A percentile compares a stretch with the other conserved stretches of the same genome.
These are phyloP conservation scores for Drosophila ezoana DNA, from an alignment of 2,888 invertebrate species.

Conservation along the genomic window DNA sequence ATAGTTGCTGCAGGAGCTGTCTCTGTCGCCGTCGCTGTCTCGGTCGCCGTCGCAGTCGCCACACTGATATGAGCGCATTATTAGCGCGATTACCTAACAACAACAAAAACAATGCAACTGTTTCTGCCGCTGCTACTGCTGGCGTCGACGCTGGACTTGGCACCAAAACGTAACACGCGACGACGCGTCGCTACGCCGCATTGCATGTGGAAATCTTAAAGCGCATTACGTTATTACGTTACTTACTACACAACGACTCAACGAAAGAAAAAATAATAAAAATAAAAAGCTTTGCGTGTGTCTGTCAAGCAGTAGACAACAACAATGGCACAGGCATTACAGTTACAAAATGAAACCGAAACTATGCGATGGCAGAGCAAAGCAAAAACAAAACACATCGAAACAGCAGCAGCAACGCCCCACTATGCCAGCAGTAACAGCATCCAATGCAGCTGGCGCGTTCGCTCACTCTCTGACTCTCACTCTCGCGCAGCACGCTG, in stretches of 20 bases:
- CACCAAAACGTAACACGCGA: slow-evolving; percentile 76
- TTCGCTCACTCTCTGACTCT: slow-evolving; percentile 32
- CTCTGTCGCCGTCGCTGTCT: slow-evolving; percentile 11
- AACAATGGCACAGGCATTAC: slow-evolving; percentile 70
- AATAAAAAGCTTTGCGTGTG: slow-evolving; percentile 48
- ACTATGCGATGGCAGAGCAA: slow-evolving; percentile 51
- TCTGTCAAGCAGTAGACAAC: slow-evolving; percentile 40
- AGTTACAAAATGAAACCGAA: slow-evolving; percentile 76
- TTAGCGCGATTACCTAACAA: slow-evolving; percentile 63
- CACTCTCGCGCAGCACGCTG: slow-evolving; percentile 36
- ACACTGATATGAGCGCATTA: slow-evolving; percentile 47
- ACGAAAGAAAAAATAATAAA: slow-evolving; percentile 30
- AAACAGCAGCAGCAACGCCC: slow-evolving; percentile 55
- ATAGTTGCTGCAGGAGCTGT: slow-evolving; percentile 69
- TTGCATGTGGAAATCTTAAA: slow-evolving; percentile 72
- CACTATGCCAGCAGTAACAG: slow-evolving; percentile 40
- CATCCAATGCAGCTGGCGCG: slow-evolving; percentile 58
- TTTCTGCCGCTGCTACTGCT: slow-evolving; percentile 11
- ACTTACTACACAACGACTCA: slow-evolving; percentile 38
- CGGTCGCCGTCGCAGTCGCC: slow-evolving; percentile 26
- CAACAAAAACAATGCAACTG: slow-evolving; percentile 42
- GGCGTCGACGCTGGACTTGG: slow-evolving; percentile 80
- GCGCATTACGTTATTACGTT: slow-evolving; percentile 76
- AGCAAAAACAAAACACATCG: slow-evolving; percentile 33
- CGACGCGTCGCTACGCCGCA: slow-evolving; percentile 24